These are phyloP conservation scores for Vimba vimba DNA, from an alignment of 2,113 vertebrate species.

Conservation along the genomic window DNA sequence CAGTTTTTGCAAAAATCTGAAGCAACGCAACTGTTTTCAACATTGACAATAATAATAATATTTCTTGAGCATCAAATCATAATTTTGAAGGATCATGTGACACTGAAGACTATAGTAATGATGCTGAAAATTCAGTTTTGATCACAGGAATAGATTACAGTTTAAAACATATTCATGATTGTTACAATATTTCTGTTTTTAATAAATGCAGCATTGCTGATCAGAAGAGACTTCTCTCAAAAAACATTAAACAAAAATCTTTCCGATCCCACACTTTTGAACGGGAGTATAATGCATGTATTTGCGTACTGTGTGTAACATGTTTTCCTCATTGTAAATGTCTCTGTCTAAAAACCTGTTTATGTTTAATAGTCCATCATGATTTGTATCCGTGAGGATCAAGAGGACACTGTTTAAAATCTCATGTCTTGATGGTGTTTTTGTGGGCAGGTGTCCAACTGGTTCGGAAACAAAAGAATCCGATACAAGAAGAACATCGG, in stretches of 20 bases:
- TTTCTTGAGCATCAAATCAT: neutral
- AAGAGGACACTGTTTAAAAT: neutral
- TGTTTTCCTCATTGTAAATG: neutral
- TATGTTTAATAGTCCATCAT: neutral
- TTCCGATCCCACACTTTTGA: neutral
- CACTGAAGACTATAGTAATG: neutral
- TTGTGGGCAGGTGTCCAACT: constrained; percentile 94
- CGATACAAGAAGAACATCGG: constrained; percentile 99
- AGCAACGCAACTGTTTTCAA: neutral
- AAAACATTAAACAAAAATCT: too few species aligned
- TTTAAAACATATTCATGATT: neutral
- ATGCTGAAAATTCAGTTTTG: neutral
- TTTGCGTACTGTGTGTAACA: neutral
- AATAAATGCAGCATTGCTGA: neutral
- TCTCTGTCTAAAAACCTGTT: neutral
- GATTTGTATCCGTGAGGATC: neutral
- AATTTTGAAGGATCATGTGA: neutral
- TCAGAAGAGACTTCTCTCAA: neutral
- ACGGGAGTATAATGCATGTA: neutral
- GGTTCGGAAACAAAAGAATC: constrained; percentile 99
- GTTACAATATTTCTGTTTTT: neutral
- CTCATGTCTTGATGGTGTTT: constrained; percentile 21
- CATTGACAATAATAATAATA: neutral
- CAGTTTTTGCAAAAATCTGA: neutral
- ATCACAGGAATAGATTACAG: neutral